phyloP scores from a whole-genome alignment of 1,140 invertebrate genomes.

The Limonius californicus region DNA sequence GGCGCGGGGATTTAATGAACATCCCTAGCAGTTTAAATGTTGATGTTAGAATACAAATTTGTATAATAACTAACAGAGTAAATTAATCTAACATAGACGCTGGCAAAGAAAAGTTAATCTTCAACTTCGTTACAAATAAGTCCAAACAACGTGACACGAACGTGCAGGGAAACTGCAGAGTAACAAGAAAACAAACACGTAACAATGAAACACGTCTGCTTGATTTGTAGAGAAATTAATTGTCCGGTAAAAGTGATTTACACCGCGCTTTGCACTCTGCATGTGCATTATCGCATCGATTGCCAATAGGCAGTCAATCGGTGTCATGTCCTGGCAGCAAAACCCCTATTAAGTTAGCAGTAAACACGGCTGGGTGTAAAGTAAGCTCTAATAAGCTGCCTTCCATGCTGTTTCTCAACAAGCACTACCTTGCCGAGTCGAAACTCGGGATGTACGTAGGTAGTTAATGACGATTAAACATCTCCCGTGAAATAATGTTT shows the following conservation, averaged over 20 bases:
- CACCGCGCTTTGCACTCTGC: constrained; percentile 3
- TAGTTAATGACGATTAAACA: constrained; percentile 17
- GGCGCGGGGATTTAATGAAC: too few species aligned
- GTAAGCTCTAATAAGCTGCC: constrained; percentile 11
- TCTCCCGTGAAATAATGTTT: constrained; percentile 10
- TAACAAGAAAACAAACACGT: not conserved
- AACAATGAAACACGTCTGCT: not conserved
- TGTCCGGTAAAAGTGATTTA: constrained; percentile 11
- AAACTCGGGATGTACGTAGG: not conserved
- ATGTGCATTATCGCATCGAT: constrained; percentile 17
- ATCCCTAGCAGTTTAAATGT: too few species aligned
- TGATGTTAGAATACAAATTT: too few species aligned
- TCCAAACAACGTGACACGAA: too few species aligned
- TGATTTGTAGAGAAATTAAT: constrained; percentile 8
- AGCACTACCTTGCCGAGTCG: not conserved
- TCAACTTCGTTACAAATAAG: too few species aligned
- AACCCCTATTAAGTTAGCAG: constrained; percentile 16
- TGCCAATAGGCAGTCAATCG: constrained; percentile 18
- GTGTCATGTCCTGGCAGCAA: constrained; percentile 12
- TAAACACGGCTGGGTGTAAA: constrained; percentile 13
- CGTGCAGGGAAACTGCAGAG: too few species aligned
- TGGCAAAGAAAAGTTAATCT: too few species aligned
- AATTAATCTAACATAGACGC: too few species aligned
- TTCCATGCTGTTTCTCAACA: constrained; percentile 6
- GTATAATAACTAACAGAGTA: not conserved